A percentile compares a stretch with the other conserved stretches of the same genome.
These are phyloP conservation scores for Bombus pyrosoma DNA, from an alignment of 1,140 invertebrate species.

Conservation along the genomic window DNA sequence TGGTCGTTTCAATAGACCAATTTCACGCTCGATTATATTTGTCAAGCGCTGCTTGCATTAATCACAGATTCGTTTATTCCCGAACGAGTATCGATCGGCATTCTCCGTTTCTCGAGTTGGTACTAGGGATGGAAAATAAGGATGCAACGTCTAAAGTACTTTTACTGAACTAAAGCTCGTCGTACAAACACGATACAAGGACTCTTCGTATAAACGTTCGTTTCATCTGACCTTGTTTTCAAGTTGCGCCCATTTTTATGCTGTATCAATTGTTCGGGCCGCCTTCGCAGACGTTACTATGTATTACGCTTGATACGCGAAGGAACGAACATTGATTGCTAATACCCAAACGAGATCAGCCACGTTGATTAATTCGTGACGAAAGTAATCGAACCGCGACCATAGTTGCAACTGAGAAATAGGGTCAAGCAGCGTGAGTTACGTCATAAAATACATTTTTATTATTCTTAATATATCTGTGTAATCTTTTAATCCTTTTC, in stretches of 20 bases:
- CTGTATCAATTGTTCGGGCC: conserved; percentile 19
- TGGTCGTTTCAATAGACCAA: neutral
- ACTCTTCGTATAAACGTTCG: neutral
- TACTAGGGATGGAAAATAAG: neutral
- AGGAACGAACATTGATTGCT: neutral
- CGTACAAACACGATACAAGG: neutral
- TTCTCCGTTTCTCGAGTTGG: neutral
- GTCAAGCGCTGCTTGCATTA: neutral
- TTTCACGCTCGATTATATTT: neutral
- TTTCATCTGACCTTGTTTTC: conserved; percentile 19
- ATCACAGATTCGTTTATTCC: neutral
- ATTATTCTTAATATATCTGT: neutral
- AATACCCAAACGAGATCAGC: conserved; percentile 2
- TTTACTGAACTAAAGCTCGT: neutral
- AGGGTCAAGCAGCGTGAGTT: neutral
- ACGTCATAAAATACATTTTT: neutral
- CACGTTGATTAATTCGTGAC: neutral
- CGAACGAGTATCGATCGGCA: neutral
- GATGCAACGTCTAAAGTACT: neutral
- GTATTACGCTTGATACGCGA: neutral
- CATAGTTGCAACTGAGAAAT: neutral
- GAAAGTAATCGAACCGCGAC: neutral
- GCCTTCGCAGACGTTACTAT: neutral
- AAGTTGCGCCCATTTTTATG: conserved; percentile 21
- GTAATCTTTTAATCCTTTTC: neutral